Evolutionary conservation across 2,113 vertebrate genomes (phyloP), one percentile per base, ranked within the genome.

Genomic region (Ophthalmolycus amberensis): DNA sequence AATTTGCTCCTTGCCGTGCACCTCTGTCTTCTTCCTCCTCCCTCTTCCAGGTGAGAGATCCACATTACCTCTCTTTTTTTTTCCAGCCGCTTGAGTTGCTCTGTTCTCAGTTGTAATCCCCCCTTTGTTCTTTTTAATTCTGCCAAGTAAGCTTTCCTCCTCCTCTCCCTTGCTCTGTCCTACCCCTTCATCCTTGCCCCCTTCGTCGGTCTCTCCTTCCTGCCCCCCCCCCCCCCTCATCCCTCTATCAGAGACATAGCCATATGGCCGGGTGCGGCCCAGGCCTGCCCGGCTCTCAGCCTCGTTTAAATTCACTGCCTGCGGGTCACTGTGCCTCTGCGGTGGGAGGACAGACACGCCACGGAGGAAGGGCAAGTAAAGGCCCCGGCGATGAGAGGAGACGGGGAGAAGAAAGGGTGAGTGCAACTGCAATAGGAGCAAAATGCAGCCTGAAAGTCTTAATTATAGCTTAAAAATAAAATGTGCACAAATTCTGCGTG

Each of bases 261-360:
- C 94, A 94, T 93, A 94, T 95, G 94, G 94, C 88, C 85, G 79
- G 91, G 91, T 89, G 80, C 89, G 50, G 89, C 77, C 52, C 71
- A 65, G 69, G 37, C 81, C 82, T 80, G 81, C 84, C 88, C 90
- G 34, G 90, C 80, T 79, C 91, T 92, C 90, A 85, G 85, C 88
- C 91, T 91, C 79, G 85, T 94, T 94, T 94, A 93, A 93, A 94
- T 92, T 91, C 91, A 91, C 90, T 87, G 91, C 92, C 92, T 87
- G 91, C 87, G 85, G 93, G 92, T 92, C 88, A 90, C 82, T 91
- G 25, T 70, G 85, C 75, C 80, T 85, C 87, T 76, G 85, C 52
- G 52, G 42, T 71, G 90, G 84, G 90, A 91, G 67, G 40, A 65
- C 73, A 74, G 71, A 83, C 75, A 56, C 37, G 59, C 75, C 63